A percentile compares a stretch with the other conserved stretches of the same genome.
Evolutionary conservation across 2,113 vertebrate genomes (phyloP).

Genomic region (Eidolon helvum): DNA sequence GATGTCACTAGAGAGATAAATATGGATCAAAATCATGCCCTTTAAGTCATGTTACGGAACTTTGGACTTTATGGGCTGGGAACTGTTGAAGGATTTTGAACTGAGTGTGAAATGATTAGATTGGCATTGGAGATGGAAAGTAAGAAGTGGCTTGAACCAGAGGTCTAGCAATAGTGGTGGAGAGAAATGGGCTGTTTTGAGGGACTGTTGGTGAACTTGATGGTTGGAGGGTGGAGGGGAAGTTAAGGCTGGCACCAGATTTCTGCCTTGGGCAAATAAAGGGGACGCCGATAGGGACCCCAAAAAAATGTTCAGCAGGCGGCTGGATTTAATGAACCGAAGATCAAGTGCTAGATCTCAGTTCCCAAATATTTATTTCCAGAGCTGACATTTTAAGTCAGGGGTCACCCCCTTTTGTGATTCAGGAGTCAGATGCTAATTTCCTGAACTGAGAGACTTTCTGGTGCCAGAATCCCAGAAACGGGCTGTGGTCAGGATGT

Average conservation of each 20-base stretch:
- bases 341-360: neutral
- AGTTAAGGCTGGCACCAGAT: neutral
- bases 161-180: neutral
- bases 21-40: neutral
- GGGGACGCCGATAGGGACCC: neutral
- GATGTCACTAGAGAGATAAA: neutral
- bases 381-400: neutral
- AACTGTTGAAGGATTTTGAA: slow-evolving; percentile 9
- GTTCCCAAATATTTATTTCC: neutral
- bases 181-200: neutral
- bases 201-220: neutral
- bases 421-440: neutral
- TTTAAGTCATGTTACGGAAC: neutral
- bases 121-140: slow-evolving; percentile 32
- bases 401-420: neutral
- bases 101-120: neutral
- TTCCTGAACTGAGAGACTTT: slow-evolving; percentile 7
- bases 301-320: slow-evolving; percentile 1
- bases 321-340: neutral
- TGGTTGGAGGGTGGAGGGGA: neutral
- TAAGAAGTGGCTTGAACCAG: neutral
- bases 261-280: neutral
- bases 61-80: neutral
- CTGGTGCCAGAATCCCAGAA: neutral
- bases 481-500: neutral